Conservation (phyloP, 1,140 invertebrate species). For the Heterodera carotae region DNA sequence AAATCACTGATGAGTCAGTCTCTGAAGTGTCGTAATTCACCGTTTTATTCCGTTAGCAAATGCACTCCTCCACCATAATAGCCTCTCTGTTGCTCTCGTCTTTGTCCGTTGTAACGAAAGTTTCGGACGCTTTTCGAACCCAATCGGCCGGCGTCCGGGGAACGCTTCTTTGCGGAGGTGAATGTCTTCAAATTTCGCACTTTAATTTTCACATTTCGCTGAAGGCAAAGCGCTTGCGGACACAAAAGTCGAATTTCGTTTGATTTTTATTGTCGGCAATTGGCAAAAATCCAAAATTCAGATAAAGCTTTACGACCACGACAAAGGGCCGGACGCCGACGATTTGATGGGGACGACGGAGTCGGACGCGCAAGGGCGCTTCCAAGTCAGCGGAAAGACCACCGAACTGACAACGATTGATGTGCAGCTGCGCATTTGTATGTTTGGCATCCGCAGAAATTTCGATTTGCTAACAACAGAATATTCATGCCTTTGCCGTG, state of each 20-base stretch:
- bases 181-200: neutral
- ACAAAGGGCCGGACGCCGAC: constrained; percentile 42
- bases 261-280: constrained; percentile 16
- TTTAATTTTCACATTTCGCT: constrained; percentile 9
- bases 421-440: constrained; percentile 33
- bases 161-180: constrained; percentile 17
- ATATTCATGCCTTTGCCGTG: neutral
- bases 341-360: constrained; percentile 37
- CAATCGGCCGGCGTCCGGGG: constrained; percentile 39
- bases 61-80: neutral
- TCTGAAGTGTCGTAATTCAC: too few relatives aligned
- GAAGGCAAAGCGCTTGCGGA: constrained; percentile 38
- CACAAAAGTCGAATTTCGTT: constrained; percentile 32
- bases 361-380: constrained; percentile 34
- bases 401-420: constrained; percentile 42
- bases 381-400: constrained; percentile 32
- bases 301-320: constrained; percentile 40
- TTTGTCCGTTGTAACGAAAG: neutral
- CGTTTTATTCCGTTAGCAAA: neutral
- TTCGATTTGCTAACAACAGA: too few relatives aligned
- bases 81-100: neutral
- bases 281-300: neutral
- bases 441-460: neutral
- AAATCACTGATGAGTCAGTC: too few relatives aligned
- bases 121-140: constrained; percentile 27